These are phyloP conservation scores for Hepsetus odoe DNA, from an alignment of 2,113 vertebrate species.

Conservation along the genomic window DNA sequence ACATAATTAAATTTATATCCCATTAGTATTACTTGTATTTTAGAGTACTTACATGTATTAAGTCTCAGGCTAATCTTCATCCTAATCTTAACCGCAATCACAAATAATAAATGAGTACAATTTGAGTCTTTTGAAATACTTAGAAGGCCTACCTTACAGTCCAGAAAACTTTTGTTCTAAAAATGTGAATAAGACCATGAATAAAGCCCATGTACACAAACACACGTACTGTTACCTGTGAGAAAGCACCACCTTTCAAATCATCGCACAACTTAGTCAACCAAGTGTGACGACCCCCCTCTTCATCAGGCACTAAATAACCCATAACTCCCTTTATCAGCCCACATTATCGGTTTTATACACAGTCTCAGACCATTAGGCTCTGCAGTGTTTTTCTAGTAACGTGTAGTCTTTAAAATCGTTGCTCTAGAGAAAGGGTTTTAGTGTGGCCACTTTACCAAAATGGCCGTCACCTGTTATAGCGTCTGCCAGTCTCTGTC, in stretches of 20 bases:
- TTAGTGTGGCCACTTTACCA: constrained; percentile 28
- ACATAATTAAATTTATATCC: too few species aligned
- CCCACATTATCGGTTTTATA: constrained; percentile 8
- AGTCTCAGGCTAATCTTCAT: too few species aligned
- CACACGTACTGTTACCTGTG: not conserved
- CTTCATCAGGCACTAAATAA: constrained; percentile 9
- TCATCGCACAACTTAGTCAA: not conserved
- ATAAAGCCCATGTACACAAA: not conserved
- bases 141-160: too few species aligned
- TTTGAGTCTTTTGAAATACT: too few species aligned
- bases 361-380: not conserved
- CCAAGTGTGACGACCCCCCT: not conserved
- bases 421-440: not conserved
- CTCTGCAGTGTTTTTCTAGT: constrained; percentile 13
- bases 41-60: too few species aligned
- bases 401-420: constrained; percentile 2
- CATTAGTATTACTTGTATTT: too few species aligned
- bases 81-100: too few species aligned
- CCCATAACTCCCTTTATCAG: constrained; percentile 19
- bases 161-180: not conserved
- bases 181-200: not conserved
- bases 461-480: constrained; percentile 45
- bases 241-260: not conserved
- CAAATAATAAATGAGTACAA: too few species aligned
- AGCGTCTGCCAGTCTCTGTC: constrained; percentile 25